phyloP scores from a whole-genome alignment of 2,888 invertebrate genomes.

The Rhingia rostrata region DNA sequence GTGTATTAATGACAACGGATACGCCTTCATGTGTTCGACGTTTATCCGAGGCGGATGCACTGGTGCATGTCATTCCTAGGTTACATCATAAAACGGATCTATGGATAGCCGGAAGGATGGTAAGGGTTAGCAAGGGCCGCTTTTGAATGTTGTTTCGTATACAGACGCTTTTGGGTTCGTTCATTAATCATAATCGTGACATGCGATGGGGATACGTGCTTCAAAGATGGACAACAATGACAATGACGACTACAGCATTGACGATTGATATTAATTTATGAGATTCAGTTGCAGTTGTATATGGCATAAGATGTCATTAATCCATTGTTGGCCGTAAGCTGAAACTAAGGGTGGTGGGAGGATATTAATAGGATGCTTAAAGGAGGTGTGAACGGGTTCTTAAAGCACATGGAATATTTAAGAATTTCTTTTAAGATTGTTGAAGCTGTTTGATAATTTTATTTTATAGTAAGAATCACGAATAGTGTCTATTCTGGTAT shows the following conservation, averaged over 20 bases:
- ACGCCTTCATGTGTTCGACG: conserved; percentile 36
- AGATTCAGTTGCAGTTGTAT: conserved; percentile 40
- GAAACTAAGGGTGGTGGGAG: not conserved
- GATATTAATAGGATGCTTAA: not conserved
- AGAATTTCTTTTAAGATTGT: no score
- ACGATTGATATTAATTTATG: conserved; percentile 64
- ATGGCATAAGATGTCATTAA: conserved; percentile 31
- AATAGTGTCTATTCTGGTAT: no score
- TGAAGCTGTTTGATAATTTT: no score
- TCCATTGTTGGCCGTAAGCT: conserved; percentile 9
- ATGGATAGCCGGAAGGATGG: not conserved
- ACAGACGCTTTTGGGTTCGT: conserved; percentile 37
- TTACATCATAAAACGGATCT: conserved; percentile 9
- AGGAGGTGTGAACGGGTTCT: no score
- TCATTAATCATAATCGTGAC: conserved; percentile 67
- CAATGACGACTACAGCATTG: not conserved
- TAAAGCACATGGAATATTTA: no score
- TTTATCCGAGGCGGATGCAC: conserved; percentile 16
- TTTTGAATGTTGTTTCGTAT: not conserved
- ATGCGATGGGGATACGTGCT: conserved; percentile 32
- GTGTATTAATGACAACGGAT: conserved; percentile 26
- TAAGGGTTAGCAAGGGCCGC: not conserved
- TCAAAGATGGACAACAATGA: conserved; percentile 7
- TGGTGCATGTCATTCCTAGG: conserved; percentile 39
- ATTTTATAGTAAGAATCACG: no score